These are phyloP conservation scores for Drosophila malerkotliana DNA, from an alignment of 1,140 invertebrate species.

Conservation along the genomic window DNA sequence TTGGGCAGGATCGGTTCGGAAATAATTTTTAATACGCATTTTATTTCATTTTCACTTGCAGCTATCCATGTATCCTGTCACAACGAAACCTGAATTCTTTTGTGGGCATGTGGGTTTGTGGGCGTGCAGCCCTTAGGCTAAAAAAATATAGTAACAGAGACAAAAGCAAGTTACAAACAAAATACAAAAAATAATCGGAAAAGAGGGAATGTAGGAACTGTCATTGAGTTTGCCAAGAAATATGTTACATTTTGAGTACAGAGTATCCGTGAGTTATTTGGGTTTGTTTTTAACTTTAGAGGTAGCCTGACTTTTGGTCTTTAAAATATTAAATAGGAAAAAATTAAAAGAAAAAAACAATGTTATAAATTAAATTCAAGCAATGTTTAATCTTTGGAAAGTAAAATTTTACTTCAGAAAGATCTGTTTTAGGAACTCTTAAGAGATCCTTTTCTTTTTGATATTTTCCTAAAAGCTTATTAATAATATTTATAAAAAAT, in stretches of 20 bases:
- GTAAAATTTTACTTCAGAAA: too few species aligned
- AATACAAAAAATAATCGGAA: not conserved
- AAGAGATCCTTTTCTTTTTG: too few species aligned
- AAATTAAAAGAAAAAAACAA: too few species aligned
- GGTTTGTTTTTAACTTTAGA: not conserved
- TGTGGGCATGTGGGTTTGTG: constrained; percentile 7
- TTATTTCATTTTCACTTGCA: constrained; percentile 50
- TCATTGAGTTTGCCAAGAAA: not conserved
- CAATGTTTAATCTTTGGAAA: too few species aligned
- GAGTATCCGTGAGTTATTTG: constrained; percentile 18
- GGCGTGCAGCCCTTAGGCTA: constrained; percentile 18
- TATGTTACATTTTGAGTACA: constrained; percentile 6
- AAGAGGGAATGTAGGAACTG: not conserved
- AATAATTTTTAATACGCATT: constrained; percentile 42
- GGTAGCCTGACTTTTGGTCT: too few species aligned
- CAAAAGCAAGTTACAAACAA: constrained; percentile 14
- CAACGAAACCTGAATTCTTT: constrained; percentile 21
- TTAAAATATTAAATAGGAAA: too few species aligned
- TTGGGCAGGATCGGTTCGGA: constrained; percentile 6
- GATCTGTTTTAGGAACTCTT: too few species aligned
- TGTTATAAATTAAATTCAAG: too few species aligned
- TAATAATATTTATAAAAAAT: too few species aligned
- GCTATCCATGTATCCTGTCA: constrained; percentile 29
- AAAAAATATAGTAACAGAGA: constrained; percentile 12
- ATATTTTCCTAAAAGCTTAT: too few species aligned